These are phyloP conservation scores for Osmerus eperlanus DNA, from an alignment of 2,113 vertebrate species.

Conservation along the genomic window DNA sequence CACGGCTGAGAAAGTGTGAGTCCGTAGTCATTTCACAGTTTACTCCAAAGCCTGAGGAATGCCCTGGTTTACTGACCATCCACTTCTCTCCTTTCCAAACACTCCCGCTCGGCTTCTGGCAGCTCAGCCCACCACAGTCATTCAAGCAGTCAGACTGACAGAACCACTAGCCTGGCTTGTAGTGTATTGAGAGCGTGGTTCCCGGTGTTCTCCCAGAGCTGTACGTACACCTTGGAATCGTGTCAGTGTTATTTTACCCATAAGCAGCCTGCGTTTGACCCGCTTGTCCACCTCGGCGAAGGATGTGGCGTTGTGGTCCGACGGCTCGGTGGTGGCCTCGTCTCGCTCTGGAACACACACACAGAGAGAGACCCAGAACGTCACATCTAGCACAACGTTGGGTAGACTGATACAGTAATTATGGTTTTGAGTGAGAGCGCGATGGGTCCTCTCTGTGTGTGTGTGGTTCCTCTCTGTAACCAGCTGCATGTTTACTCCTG, in stretches of 20 bases:
- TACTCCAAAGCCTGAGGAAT: conserved; percentile 72
- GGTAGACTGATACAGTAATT: neutral
- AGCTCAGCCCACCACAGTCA: conserved; percentile 22
- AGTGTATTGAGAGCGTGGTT: neutral
- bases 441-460: conserved; percentile 6
- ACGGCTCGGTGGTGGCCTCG: conserved; percentile 71
- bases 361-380: neutral
- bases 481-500: conserved; percentile 44
- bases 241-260: conserved; percentile 78
- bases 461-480: conserved; percentile 21
- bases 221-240: neutral
- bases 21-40: conserved; percentile 75
- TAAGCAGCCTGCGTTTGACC: conserved; percentile 91
- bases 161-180: neutral
- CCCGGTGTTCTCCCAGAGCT: too few species aligned
- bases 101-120: conserved; percentile 35
- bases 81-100: conserved; percentile 35
- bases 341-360: conserved; percentile 78
- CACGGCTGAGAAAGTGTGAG: conserved; percentile 46
- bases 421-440: neutral
- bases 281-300: conserved; percentile 90
- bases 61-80: conserved; percentile 52
- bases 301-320: conserved; percentile 81
- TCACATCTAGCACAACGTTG: neutral
- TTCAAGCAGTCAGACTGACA: neutral